These are phyloP conservation scores for Sarcophaga caerulescens DNA, from an alignment of 2,888 invertebrate species.

Conservation along the genomic window DNA sequence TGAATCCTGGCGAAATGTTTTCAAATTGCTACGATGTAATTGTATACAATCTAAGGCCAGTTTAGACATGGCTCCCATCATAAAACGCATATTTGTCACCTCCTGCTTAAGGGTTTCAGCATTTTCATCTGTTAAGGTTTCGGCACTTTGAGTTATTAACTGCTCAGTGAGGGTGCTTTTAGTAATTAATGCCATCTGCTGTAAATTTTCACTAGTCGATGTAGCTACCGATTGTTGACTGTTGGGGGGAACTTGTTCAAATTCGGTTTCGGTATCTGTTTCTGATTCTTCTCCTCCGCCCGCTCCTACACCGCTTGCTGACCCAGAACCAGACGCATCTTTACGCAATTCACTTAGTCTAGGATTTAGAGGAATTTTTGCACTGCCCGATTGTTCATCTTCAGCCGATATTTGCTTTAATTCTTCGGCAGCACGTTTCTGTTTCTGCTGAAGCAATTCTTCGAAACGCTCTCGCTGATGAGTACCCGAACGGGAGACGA, in stretches of 20 bases:
- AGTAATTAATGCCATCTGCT: conserved; percentile 69
- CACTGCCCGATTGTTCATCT: conserved; percentile 38
- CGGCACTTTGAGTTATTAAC: conserved; percentile 74
- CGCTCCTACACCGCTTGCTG: conserved; percentile 81
- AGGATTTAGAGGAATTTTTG: conserved; percentile 64
- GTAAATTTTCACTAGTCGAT: conserved; percentile 73
- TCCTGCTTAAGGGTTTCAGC: conserved; percentile 86
- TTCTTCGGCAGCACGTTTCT: conserved; percentile 44
- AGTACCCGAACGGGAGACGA: conserved; percentile 82
- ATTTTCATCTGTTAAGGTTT: conserved; percentile 82
- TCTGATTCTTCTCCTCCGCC: conserved; percentile 87
- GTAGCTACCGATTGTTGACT: conserved; percentile 79
- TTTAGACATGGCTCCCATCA: conserved; percentile 82
- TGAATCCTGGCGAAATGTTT: conserved; percentile 82
- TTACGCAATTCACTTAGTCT: conserved; percentile 70
- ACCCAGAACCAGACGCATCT: conserved; percentile 8
- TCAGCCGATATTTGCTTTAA: conserved; percentile 41
- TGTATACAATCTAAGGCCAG: conserved; percentile 83
- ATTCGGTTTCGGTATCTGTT: conserved; percentile 89
- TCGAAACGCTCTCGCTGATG: conserved; percentile 69
- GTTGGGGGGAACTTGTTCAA: conserved; percentile 86
- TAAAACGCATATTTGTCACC: conserved; percentile 84
- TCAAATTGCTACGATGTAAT: conserved; percentile 84
- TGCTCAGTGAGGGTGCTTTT: conserved; percentile 77
- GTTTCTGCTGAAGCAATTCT: conserved; percentile 67